Percentiles rank a stretch among this genome's conserved stretches.
These are phyloP conservation scores for Spodoptera litura DNA, from an alignment of 1,140 invertebrate species.

Conservation along the genomic window DNA sequence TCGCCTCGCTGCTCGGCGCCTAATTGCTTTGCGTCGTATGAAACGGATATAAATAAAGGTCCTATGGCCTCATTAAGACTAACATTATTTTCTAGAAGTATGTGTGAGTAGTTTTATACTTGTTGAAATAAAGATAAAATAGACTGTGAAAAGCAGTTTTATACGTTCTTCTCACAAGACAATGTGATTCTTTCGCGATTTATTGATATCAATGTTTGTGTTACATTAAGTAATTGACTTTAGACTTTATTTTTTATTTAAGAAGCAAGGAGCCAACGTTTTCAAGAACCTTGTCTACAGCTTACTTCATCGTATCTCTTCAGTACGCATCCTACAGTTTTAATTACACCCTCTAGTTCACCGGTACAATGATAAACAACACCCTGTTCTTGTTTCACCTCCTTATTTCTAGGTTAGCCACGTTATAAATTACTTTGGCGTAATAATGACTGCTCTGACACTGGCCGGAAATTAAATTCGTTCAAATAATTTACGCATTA, in stretches of 20 bases:
- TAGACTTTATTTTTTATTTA: no score
- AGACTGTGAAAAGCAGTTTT: no score
- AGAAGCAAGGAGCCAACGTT: neutral
- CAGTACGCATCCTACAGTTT: slow-evolving; percentile 14
- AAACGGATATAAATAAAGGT: slow-evolving; percentile 2
- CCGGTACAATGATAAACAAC: slow-evolving; percentile 9
- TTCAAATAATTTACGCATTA: slow-evolving; percentile 16
- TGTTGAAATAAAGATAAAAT: no score
- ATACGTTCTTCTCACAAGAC: no score
- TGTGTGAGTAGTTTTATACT: no score
- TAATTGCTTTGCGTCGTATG: slow-evolving; percentile 14
- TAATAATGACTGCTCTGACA: slow-evolving; percentile 13
- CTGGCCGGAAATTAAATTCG: slow-evolving; percentile 27
- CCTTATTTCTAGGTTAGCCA: slow-evolving; percentile 29
- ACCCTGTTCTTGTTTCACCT: neutral
- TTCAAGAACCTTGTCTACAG: neutral
- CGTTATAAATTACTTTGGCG: slow-evolving; percentile 24
- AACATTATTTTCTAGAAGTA: neutral
- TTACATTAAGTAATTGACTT: no score
- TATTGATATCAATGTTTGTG: no score
- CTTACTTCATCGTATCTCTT: slow-evolving; percentile 8
- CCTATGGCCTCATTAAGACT: neutral
- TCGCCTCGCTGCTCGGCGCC: neutral
- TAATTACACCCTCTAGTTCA: slow-evolving; percentile 23
- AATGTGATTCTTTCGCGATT: no score